Evolutionary conservation across 2,888 invertebrate species (phyloP).

Genomic region (Mimumesa dahlbomi): DNA sequence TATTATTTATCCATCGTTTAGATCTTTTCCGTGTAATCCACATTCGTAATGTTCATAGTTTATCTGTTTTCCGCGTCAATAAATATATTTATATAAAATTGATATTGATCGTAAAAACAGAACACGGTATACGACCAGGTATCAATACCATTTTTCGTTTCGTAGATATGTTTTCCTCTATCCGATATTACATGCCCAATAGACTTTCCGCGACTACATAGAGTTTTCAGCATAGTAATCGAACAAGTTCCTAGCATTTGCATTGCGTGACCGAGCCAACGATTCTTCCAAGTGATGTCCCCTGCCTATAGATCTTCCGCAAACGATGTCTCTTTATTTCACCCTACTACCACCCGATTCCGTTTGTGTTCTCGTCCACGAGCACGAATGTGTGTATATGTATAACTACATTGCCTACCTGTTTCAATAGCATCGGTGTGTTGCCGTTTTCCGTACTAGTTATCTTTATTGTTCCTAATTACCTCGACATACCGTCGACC

Average conservation of each 20-base stretch:
- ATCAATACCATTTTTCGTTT: no score
- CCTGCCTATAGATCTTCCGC: constrained; percentile 32
- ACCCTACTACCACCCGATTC: not conserved
- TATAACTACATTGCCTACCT: constrained; percentile 25
- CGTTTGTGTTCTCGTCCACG: not conserved
- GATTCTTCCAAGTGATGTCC: constrained; percentile 39
- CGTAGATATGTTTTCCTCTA: no score
- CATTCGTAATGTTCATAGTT: not conserved
- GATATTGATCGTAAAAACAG: no score
- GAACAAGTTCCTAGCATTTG: constrained; percentile 11
- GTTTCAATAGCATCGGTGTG: constrained; percentile 16
- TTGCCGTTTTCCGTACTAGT: constrained; percentile 41
- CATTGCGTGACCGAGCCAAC: constrained; percentile 44
- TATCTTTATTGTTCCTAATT: constrained; percentile 60
- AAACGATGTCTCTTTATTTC: not conserved
- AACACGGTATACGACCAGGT: no score
- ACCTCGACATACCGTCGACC: constrained; percentile 41
- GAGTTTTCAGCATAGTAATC: constrained; percentile 24
- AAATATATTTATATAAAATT: no score
- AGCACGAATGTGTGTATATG: not conserved
- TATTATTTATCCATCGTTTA: constrained; percentile 14
- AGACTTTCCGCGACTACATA: constrained; percentile 3
- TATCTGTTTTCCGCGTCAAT: constrained; percentile 1
- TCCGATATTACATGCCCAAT: not conserved
- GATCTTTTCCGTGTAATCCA: constrained; percentile 12